Conservation (phyloP, 2,797 vertebrate genomes). For the Poeciliopsis turneri region DNA sequence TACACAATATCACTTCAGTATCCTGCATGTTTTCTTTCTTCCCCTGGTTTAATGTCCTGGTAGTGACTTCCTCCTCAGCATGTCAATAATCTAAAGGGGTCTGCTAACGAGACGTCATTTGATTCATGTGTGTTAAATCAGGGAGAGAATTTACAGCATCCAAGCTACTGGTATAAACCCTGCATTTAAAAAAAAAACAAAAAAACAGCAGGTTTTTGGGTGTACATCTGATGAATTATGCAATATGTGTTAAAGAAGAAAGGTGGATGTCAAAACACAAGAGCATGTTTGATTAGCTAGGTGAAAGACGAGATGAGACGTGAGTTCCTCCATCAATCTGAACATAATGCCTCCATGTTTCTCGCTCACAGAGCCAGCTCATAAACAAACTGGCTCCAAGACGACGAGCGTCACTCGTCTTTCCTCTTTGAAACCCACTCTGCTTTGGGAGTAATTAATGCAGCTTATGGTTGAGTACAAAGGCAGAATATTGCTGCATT, state of each 20-base stretch:
- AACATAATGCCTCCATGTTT: conserved; percentile 55
- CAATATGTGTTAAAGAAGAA: neutral
- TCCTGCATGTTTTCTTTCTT: neutral
- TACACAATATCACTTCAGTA: neutral
- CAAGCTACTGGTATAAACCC: neutral
- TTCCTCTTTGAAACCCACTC: conserved; percentile 62
- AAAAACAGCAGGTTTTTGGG: neutral
- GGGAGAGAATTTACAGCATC: too few relatives aligned
- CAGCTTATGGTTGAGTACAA: conserved; percentile 56
- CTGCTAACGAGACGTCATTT: too few relatives aligned
- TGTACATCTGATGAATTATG: neutral
- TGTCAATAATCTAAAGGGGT: too few relatives aligned
- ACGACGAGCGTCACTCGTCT: conserved; percentile 60
- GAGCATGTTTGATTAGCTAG: conserved; percentile 47
- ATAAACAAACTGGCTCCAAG: conserved; percentile 50
- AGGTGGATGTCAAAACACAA: conserved; percentile 52
- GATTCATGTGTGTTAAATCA: too few relatives aligned
- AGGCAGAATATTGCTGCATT: conserved; percentile 50
- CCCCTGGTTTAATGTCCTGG: too few relatives aligned
- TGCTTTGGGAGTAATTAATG: conserved; percentile 64
- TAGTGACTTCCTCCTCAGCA: too few relatives aligned
- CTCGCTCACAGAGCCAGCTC: conserved; percentile 37
- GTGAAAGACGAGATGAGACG: conserved; percentile 31
- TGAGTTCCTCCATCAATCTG: conserved; percentile 50
- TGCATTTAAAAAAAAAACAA: neutral